Evolutionary conservation across 2,888 invertebrate genomes (phyloP), one percentile per base, ranked within the genome.

Genomic region (Cynaeus angustus): DNA sequence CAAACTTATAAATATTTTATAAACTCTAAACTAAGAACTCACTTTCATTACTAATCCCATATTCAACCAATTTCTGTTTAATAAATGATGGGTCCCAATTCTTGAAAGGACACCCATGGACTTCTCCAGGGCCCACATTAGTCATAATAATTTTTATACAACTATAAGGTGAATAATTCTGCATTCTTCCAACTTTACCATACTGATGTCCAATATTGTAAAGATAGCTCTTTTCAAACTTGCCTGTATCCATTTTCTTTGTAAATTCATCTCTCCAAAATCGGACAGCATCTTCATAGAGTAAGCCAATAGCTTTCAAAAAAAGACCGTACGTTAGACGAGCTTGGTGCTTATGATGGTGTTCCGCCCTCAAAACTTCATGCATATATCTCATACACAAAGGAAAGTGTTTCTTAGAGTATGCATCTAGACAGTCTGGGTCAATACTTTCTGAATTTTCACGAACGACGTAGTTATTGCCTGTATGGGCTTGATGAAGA

Each of bases 321-420:
- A 97, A 99, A 37, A 99, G 87, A 0, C 97, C 95, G 84, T 97
- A 98, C 80, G 98, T 97, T 79, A 96, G 87, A 66, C 98, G 90
- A 0, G 94, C 96, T 13, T 90, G 89, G 84, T 99, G 95, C 78
- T 91, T 94, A 56, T 98, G 86, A 84, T 99, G 98, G 83, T 97
- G 97, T n/a, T 90, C 89, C 6, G 89, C 85, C 68, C 91, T 88
- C 4, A 99, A 83, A 13, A 90, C 87, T 68, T 94, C 93, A 83
- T 99, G 97, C 62, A 98, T 88, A 70, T 91, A 89, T 75, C 94
- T 91, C 99, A 99, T 99, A 81, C 99, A 99, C n/a, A 96, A 86
- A 0, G 99, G 99, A 85, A 94, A 99, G 8, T 97, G 95, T 77
- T 92, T 91, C 71, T 90, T 89, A 0, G 95, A 90, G 13, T 95